These are phyloP conservation scores for Sinocyclocheilus anophthalmus DNA, from an alignment of 2,113 vertebrate genomes.

Conservation along the genomic window DNA sequence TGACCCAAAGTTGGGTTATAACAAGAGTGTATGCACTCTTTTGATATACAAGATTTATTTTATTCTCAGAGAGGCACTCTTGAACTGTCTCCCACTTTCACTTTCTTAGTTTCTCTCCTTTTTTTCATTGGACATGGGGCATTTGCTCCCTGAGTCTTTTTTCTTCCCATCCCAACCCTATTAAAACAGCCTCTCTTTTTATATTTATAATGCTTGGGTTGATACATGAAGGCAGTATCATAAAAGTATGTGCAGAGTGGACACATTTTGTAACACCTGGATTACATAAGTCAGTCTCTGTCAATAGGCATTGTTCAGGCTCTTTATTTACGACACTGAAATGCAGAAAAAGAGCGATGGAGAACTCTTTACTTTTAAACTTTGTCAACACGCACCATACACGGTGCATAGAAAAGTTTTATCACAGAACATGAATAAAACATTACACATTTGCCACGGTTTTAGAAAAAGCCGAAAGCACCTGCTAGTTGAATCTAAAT, in stretches of 20 bases:
- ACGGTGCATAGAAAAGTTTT: conserved; percentile 24
- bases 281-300: not conserved
- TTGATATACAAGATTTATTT: conserved; percentile 23
- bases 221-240: not conserved
- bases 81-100: not conserved
- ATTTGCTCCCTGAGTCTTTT: not conserved
- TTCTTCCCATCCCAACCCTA: not conserved
- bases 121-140: not conserved
- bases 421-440: conserved; percentile 39
- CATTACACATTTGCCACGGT: conserved; percentile 26
- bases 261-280: not conserved
- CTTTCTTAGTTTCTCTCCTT: not conserved
- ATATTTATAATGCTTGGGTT: not conserved
- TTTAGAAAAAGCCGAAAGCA: conserved; percentile 56
- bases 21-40: not conserved
- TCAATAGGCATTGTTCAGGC: conserved; percentile 1
- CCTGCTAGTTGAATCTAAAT: conserved; percentile 68
- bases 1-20: too few relatives aligned
- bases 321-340: not conserved
- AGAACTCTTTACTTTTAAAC: conserved; percentile 1
- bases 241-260: not conserved
- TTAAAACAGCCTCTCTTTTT: not conserved
- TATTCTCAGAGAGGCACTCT: not conserved
- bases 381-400: not conserved
- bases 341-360: not conserved